Conservation (phyloP, 2,888 invertebrate species). For the Ophion slaviceki region DNA sequence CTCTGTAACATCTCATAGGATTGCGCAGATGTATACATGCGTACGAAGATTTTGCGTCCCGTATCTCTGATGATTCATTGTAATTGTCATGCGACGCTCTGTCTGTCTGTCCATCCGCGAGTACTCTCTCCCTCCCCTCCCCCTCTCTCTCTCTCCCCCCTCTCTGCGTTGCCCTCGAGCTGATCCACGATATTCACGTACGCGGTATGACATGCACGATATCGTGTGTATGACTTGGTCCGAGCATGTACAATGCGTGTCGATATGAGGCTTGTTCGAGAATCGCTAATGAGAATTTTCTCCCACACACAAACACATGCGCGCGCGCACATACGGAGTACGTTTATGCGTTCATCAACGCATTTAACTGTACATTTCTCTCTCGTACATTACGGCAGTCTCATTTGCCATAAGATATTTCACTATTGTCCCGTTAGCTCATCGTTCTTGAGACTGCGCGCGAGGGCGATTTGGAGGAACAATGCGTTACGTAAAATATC, state of each 20-base stretch:
- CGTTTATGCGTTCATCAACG: not conserved
- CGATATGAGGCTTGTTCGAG: constrained; percentile 61
- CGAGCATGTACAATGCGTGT: constrained; percentile 50
- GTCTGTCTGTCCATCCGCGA: constrained; percentile 67
- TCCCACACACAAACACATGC: constrained; percentile 56
- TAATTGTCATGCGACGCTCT: constrained; percentile 75
- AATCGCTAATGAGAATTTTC: constrained; percentile 67
- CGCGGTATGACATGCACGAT: constrained; percentile 43
- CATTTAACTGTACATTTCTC: constrained; percentile 9
- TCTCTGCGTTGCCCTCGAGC: constrained; percentile 56
- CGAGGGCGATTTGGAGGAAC: not conserved
- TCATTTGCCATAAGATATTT: constrained; percentile 27
- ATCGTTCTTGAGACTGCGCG: not conserved
- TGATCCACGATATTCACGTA: constrained; percentile 47
- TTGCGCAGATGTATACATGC: constrained; percentile 26
- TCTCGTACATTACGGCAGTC: not conserved
- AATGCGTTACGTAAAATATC: constrained; percentile 1
- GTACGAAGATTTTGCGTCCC: constrained; percentile 64
- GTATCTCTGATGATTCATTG: constrained; percentile 78
- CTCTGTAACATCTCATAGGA: constrained; percentile 44
- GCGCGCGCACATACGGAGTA: constrained; percentile 55
- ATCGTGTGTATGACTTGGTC: constrained; percentile 44
- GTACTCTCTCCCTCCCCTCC: constrained; percentile 52
- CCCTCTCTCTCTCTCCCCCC: constrained; percentile 29
- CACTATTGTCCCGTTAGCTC: constrained; percentile 2